Evolutionary conservation across 2,888 invertebrate species (phyloP).

Genomic region (Ennomos quercinarius): DNA sequence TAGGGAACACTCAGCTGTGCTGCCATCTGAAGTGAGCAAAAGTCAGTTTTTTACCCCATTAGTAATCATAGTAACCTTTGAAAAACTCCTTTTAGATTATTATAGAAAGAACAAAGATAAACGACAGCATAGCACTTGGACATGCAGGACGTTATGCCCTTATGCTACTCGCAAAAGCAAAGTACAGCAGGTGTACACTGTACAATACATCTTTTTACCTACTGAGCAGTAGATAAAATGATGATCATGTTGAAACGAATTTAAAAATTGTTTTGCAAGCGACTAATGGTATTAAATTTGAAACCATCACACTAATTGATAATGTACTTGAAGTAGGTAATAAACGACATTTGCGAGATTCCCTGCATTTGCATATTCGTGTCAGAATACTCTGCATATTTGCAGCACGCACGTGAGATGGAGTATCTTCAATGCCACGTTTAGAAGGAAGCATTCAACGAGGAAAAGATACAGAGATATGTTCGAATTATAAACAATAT

Average conservation of each 20-base stretch:
- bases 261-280: conserved; percentile 12
- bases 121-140: no score
- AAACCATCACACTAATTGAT: conserved; percentile 13
- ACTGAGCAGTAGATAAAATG: background rate
- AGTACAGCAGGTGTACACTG: no score
- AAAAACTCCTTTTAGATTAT: no score
- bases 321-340: conserved; percentile 10
- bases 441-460: conserved; percentile 1
- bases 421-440: conserved; percentile 8
- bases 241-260: conserved; percentile 7
- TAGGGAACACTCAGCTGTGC: no score
- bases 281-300: conserved; percentile 12
- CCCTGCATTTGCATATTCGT: conserved; percentile 53
- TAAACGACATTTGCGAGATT: conserved; percentile 32
- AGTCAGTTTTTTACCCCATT: no score
- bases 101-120: no score
- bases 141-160: no score
- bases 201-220: no score
- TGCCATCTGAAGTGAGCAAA: no score
- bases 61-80: no score
- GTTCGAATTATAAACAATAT: conserved; percentile 14
- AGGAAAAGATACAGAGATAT: conserved; percentile 18
- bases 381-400: conserved; percentile 37
- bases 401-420: conserved; percentile 7
- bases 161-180: no score